These are phyloP conservation scores for Plagodis dolabraria DNA, from an alignment of 2,888 invertebrate genomes.

Conservation along the genomic window DNA sequence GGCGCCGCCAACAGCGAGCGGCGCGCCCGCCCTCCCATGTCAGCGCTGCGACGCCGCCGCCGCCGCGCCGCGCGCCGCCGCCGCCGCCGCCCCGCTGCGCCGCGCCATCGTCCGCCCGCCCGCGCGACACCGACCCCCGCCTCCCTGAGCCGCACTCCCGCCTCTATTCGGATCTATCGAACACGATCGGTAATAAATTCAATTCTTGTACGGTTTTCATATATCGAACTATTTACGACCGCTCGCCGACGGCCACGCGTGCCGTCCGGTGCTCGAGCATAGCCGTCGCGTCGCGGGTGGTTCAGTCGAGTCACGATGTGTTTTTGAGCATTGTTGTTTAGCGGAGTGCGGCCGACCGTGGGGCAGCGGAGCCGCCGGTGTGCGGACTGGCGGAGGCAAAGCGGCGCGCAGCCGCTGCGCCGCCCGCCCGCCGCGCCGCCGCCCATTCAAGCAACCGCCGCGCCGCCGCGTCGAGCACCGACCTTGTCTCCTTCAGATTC, in stretches of 20 bases:
- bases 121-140: constrained; percentile 61
- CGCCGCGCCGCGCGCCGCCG: constrained; percentile 71
- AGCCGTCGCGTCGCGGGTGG: constrained; percentile 70
- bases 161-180: constrained; percentile 72
- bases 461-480: constrained; percentile 47
- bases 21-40: constrained; percentile 83
- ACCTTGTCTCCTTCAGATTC: constrained; percentile 52
- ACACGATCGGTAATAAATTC: constrained; percentile 71
- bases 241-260: constrained; percentile 77
- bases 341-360: constrained; percentile 84
- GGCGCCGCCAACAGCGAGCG: constrained; percentile 82
- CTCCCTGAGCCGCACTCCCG: constrained; percentile 68
- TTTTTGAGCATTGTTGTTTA: constrained; percentile 82
- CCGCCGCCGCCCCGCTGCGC: constrained; percentile 69
- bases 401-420: constrained; percentile 66
- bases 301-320: constrained; percentile 75
- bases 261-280: constrained; percentile 78
- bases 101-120: constrained; percentile 68
- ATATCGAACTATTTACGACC: constrained; percentile 72
- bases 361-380: constrained; percentile 85
- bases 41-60: constrained; percentile 77
- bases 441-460: constrained; percentile 53
- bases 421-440: constrained; percentile 47
- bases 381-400: constrained; percentile 80
- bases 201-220: constrained; percentile 77